Evolutionary conservation across 2,888 invertebrate species (phyloP), one percentile per base, ranked within the genome.

Genomic region (Eurytoma californica): DNA sequence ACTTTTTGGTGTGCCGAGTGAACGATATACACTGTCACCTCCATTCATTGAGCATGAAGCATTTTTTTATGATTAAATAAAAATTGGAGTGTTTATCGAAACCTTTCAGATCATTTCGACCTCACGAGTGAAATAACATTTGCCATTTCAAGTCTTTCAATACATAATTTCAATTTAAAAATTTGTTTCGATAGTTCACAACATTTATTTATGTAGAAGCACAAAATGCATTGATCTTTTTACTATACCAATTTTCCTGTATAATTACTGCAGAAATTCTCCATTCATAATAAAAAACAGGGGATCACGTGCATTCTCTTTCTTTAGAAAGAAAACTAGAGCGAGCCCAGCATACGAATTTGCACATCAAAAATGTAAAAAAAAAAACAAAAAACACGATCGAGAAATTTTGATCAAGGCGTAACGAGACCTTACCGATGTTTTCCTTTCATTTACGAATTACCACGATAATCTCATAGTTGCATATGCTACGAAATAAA

Each of bases 401-500:
- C 24, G 51, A 55, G 24, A 70, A 58, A 80, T 77, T 61, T 68
- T 75, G 24, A 55, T 80, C 67, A 16, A 58, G 49, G 28, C 67
- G 61, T 80, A 70, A 74, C 55, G 70, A 74, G 60, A 77, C 72
- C 73, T 60, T 51, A 80, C n/a, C 39, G 20, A 55, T 80, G 49
- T 51, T 39, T 66, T 67, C 28, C 65, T 79, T 69, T 24, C 55
- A 47, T 61, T 13, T 78, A 72, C 72, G 72, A 78, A 76, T 82
- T 81, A 82, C 79, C 78, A 82, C 77, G 30, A 75, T 80, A 81
- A 82, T 77, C 72, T 75, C 69, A 65, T 82, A 79, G 73, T 80
- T 72, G 47, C 65, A 7, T 72, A 57, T 60, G 67, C 77, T 80
- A 61, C 58, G 47, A 67, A 72, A 20, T 72, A 67, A 79, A 73